Conservation (phyloP, 1,140 invertebrate genomes). For the Drosophila gunungcola region DNA sequence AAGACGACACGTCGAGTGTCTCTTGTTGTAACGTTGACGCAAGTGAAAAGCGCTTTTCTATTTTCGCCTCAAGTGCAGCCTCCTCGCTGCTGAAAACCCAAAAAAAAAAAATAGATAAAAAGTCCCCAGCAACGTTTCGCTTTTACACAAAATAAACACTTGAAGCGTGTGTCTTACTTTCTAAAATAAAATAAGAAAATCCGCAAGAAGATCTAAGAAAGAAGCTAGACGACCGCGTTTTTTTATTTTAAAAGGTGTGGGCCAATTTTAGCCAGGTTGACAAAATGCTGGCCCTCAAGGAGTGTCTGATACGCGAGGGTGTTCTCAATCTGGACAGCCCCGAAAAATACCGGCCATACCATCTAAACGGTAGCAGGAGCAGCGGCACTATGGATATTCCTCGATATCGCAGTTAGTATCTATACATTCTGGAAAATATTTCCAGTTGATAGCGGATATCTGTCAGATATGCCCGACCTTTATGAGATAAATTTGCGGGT, state of each 20-base stretch:
- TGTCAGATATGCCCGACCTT: constrained; percentile 16
- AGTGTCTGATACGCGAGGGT: constrained; percentile 80
- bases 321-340: constrained; percentile 76
- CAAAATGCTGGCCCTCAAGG: constrained; percentile 79
- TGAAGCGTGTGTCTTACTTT: constrained; percentile 70
- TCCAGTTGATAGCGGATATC: constrained; percentile 26
- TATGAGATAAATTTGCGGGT: constrained; percentile 1
- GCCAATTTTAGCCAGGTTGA: constrained; percentile 37
- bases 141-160: constrained; percentile 47
- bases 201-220: constrained; percentile 41
- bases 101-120: constrained; percentile 14
- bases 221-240: constrained; percentile 27
- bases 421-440: background rate
- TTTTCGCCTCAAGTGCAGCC: constrained; percentile 79
- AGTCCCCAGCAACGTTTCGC: constrained; percentile 19
- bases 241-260: background rate
- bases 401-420: constrained; percentile 77
- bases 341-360: constrained; percentile 47
- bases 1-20: constrained; percentile 43
- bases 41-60: constrained; percentile 78
- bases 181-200: constrained; percentile 68
- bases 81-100: constrained; percentile 8
- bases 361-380: constrained; percentile 61
- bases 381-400: constrained; percentile 70
- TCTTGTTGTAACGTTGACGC: constrained; percentile 69